These are phyloP conservation scores for Etheostoma spectabile DNA, from an alignment of 2,113 vertebrate genomes.

Conservation along the genomic window DNA sequence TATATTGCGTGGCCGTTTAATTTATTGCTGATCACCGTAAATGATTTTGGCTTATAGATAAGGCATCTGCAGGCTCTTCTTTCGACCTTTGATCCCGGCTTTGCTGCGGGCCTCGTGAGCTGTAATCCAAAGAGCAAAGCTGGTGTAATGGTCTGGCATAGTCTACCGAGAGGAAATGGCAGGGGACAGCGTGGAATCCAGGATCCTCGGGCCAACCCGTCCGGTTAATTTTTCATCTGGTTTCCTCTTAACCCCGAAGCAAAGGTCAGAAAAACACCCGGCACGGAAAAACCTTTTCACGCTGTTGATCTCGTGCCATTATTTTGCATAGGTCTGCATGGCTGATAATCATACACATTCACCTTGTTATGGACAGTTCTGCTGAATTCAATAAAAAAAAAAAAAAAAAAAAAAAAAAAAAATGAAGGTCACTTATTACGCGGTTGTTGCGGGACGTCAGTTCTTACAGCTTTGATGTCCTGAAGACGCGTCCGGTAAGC, in stretches of 20 bases:
- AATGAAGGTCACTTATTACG: constrained; percentile 43
- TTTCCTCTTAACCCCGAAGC: constrained; percentile 18
- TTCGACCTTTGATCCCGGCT: constrained; percentile 42
- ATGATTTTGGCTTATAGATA: not conserved
- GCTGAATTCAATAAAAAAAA: too few relatives aligned
- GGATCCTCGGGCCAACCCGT: not conserved
- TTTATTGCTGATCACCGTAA: not conserved
- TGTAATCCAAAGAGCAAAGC: constrained; percentile 23
- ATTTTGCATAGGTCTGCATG: constrained; percentile 36
- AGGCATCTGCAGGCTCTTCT: constrained; percentile 33
- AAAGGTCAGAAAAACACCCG: constrained; percentile 36
- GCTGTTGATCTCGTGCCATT: not conserved
- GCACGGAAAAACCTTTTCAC: not conserved
- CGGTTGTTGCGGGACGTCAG: constrained; percentile 12
- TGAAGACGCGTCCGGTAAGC: constrained; percentile 32
- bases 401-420: not conserved
- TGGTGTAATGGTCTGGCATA: not conserved
- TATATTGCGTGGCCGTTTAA: constrained; percentile 35
- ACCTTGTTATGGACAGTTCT: constrained; percentile 26
- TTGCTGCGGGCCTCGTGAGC: not conserved
- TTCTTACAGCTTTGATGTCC: constrained; percentile 14
- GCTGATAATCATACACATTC: not conserved
- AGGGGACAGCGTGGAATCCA: not conserved
- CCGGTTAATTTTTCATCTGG: constrained; percentile 9
- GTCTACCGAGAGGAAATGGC: not conserved